Evolutionary conservation across 2,113 vertebrate genomes (phyloP).

Genomic region (Ageneiosus marmoratus): DNA sequence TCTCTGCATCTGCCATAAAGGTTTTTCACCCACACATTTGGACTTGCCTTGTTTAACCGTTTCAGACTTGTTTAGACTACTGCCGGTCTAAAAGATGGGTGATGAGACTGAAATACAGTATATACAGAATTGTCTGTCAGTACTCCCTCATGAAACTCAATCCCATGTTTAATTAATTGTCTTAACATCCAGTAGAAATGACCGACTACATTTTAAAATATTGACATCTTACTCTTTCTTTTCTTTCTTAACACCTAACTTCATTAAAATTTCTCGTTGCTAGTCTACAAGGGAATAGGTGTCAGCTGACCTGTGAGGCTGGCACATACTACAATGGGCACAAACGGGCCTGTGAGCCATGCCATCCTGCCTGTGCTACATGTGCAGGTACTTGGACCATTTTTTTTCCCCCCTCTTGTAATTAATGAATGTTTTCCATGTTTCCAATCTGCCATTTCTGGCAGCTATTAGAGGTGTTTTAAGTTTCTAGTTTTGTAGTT

Average conservation of each 20-base stretch:
- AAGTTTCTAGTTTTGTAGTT: not conserved
- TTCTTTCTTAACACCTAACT: not conserved
- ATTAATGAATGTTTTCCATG: not conserved
- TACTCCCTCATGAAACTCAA: not conserved
- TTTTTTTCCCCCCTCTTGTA: no score
- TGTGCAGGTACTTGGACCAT: conserved; percentile 82
- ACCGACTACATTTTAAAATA: not conserved
- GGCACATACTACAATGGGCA: conserved; percentile 89
- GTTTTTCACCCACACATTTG: conserved; percentile 29
- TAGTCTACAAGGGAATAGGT: conserved; percentile 88
- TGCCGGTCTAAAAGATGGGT: conserved; percentile 37
- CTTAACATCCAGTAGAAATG: not conserved
- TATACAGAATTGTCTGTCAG: not conserved
- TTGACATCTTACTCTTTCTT: not conserved
- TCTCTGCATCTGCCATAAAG: conserved; percentile 31
- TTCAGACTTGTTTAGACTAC: conserved; percentile 50
- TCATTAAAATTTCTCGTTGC: not conserved
- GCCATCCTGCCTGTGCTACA: conserved; percentile 88
- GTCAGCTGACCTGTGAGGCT: conserved; percentile 84
- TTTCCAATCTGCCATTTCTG: not conserved
- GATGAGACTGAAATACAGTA: conserved; percentile 1
- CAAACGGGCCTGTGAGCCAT: conserved; percentile 84
- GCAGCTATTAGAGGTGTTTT: no score
- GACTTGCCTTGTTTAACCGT: conserved; percentile 43
- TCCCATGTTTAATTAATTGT: not conserved